A percentile compares a stretch with the other conserved stretches of the same genome.
Conservation (phyloP, 2,888 invertebrate genomes). For the Eustalomyia histrio region DNA sequence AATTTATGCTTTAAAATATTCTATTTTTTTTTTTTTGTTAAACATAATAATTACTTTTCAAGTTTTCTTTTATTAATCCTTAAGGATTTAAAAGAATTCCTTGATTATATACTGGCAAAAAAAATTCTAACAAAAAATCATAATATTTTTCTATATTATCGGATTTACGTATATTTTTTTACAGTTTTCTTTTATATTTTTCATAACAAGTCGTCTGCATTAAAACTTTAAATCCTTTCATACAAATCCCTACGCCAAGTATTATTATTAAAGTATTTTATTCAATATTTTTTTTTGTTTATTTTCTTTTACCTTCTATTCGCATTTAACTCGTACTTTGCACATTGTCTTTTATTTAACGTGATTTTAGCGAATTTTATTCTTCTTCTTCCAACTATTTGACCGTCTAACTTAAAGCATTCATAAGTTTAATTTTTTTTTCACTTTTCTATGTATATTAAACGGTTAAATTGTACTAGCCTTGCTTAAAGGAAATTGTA, state of each 20-base stretch:
- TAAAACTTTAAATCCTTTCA: slow-evolving; percentile 57
- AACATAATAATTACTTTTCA: slow-evolving; percentile 62
- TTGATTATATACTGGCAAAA: slow-evolving; percentile 8
- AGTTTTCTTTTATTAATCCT: slow-evolving; percentile 63
- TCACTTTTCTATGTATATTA: not conserved
- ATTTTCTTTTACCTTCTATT: slow-evolving; percentile 14
- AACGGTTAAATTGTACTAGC: not conserved
- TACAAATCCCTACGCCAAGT: slow-evolving; percentile 47
- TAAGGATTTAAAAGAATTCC: slow-evolving; percentile 32
- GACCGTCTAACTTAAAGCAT: slow-evolving; percentile 58
- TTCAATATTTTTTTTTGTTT: slow-evolving; percentile 3
- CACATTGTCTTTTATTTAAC: slow-evolving; percentile 57
- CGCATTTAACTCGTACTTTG: slow-evolving; percentile 55
- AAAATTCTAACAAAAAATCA: slow-evolving; percentile 8
- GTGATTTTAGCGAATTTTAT: slow-evolving; percentile 28
- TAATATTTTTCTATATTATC: slow-evolving; percentile 55
- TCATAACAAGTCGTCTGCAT: slow-evolving; percentile 4
- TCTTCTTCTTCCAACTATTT: slow-evolving; percentile 18
- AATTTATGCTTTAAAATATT: too few relatives aligned
- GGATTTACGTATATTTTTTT: slow-evolving; percentile 39
- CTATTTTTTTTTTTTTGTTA: not conserved
- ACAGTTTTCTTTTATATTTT: not conserved
- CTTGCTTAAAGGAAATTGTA: slow-evolving; percentile 61
- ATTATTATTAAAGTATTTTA: slow-evolving; percentile 41
- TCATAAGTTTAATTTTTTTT: slow-evolving; percentile 40